Percentiles rank a stretch among this genome's conserved stretches.
phyloP scores from a whole-genome alignment of 2,797 vertebrate genomes.

The Etheostoma nigrum region DNA sequence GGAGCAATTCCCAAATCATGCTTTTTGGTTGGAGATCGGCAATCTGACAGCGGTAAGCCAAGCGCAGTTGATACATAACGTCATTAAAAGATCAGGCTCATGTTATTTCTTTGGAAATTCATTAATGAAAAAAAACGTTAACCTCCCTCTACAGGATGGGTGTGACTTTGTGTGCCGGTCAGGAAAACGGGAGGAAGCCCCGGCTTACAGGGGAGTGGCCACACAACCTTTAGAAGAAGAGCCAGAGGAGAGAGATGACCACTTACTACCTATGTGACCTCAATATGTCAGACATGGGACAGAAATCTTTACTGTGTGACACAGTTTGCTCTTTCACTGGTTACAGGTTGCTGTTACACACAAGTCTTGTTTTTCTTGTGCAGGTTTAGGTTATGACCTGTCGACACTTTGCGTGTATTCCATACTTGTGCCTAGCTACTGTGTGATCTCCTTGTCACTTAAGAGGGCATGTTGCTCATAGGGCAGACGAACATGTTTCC shows the following conservation, averaged over 20 bases:
- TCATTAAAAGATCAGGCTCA: neutral
- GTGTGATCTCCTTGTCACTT: conserved; percentile 35
- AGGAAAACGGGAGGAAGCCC: conserved; percentile 84
- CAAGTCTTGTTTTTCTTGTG: conserved; percentile 52
- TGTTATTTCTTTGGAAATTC: neutral
- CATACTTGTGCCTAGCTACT: conserved; percentile 50
- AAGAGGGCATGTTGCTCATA: conserved; percentile 36
- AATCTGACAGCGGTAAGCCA: conserved; percentile 92
- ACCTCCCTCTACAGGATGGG: conserved; percentile 87
- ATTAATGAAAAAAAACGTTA: neutral
- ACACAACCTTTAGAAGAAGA: conserved; percentile 92
- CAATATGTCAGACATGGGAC: conserved; percentile 39
- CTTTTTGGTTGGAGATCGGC: conserved; percentile 96
- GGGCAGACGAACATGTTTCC: conserved; percentile 25
- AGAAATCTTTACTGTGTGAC: conserved; percentile 55
- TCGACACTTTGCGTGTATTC: conserved; percentile 31
- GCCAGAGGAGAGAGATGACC: conserved; percentile 95
- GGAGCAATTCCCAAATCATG: conserved; percentile 95
- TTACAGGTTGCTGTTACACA: conserved; percentile 62
- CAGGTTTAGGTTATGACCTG: conserved; percentile 48
- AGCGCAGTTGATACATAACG: neutral
- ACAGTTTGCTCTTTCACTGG: conserved; percentile 57
- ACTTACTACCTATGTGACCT: conserved; percentile 96
- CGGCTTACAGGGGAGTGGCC: conserved; percentile 88
- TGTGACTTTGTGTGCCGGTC: conserved; percentile 98